Evolutionary conservation across 2,797 vertebrate genomes (phyloP).

Genomic region (Enoplosus armatus): DNA sequence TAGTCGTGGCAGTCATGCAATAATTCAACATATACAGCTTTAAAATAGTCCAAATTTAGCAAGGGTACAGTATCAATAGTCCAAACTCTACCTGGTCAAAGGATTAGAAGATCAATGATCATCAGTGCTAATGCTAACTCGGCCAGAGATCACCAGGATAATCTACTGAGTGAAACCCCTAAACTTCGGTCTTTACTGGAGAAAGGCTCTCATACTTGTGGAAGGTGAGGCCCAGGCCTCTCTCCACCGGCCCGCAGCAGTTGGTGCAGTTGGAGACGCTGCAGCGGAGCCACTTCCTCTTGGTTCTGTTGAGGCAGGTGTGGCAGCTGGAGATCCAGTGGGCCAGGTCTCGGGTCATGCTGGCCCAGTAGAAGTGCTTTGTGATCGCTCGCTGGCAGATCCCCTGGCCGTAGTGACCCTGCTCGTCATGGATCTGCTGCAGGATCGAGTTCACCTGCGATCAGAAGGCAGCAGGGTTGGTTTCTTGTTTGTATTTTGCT

Average conservation of each 20-base stretch:
- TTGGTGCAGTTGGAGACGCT: constrained; percentile 77
- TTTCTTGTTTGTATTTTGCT: background rate
- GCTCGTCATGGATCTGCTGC: constrained; percentile 74
- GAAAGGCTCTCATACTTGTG: constrained; percentile 58
- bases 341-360: constrained; percentile 72
- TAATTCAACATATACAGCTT: too few species aligned
- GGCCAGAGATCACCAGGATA: too few species aligned
- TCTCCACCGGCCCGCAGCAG: constrained; percentile 75
- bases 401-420: constrained; percentile 70
- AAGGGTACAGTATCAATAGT: too few species aligned
- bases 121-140: too few species aligned
- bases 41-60: too few species aligned
- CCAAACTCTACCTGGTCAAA: background rate
- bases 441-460: constrained; percentile 74
- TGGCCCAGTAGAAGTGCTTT: constrained; percentile 76
- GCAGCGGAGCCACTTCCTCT: constrained; percentile 75
- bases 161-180: too few species aligned
- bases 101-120: too few species aligned
- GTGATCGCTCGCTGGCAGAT: constrained; percentile 66
- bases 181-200: too few species aligned
- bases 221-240: constrained; percentile 78
- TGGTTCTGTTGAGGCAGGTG: constrained; percentile 69
- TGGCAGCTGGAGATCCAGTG: constrained; percentile 77
- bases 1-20: too few species aligned
- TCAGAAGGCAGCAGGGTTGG: background rate